phyloP scores from a whole-genome alignment of 2,113 vertebrate species.

The Callocephalon fimbriatum region DNA sequence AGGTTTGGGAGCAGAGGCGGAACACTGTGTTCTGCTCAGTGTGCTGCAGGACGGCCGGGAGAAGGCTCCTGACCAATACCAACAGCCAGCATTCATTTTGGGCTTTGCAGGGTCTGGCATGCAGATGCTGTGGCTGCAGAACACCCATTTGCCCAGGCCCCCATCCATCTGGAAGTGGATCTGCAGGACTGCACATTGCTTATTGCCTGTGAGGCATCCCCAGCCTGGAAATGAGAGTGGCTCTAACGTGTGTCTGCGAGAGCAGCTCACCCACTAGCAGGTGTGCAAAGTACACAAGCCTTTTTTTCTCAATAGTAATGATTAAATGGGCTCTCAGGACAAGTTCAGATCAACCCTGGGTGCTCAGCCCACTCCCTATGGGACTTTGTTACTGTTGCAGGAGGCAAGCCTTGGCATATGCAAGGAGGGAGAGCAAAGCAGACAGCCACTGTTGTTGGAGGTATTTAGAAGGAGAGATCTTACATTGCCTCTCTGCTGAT shows the following conservation, averaged over 20 bases:
- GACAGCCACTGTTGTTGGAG: neutral
- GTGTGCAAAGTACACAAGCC: neutral
- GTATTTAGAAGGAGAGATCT: neutral
- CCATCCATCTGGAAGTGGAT: neutral
- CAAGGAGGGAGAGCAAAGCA: neutral
- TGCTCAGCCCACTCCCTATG: neutral
- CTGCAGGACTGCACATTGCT: neutral
- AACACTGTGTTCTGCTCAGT: too few species aligned
- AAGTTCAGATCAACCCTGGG: neutral
- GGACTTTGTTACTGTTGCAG: neutral
- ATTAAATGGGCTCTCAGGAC: neutral
- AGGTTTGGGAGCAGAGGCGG: too few species aligned
- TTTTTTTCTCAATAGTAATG: neutral
- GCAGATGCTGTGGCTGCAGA: neutral
- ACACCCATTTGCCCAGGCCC: accelerated
- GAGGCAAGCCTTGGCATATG: neutral
- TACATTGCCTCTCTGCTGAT: neutral
- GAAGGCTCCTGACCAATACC: too few species aligned
- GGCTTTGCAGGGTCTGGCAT: neutral
- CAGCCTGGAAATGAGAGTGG: neutral
- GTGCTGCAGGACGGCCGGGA: too few species aligned
- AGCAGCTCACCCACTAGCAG: neutral
- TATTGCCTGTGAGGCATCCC: neutral
- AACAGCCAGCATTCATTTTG: neutral
- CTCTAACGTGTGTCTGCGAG: neutral